Evolutionary conservation across 2,888 invertebrate genomes (phyloP).

Genomic region (Thyatira batis): DNA sequence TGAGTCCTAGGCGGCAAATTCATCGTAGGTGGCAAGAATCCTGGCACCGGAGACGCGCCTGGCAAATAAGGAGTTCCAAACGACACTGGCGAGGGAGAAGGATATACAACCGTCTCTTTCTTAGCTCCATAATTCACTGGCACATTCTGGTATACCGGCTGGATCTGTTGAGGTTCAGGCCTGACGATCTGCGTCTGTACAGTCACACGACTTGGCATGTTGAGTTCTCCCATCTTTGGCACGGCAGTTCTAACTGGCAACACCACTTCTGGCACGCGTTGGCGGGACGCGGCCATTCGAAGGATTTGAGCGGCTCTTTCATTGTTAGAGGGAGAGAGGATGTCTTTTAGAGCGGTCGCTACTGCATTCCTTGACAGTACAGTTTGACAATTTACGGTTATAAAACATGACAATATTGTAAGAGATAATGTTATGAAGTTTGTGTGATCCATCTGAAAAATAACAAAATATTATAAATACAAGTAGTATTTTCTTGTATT

Average conservation of each 20-base stretch:
- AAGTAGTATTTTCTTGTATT: too few relatives aligned
- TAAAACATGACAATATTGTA: slow-evolving; percentile 26
- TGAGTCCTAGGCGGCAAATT: slow-evolving; percentile 45
- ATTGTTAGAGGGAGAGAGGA: slow-evolving; percentile 14
- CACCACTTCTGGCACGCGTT: slow-evolving; percentile 7
- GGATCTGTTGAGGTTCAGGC: slow-evolving; percentile 3
- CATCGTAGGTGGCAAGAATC: slow-evolving; percentile 34
- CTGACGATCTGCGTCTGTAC: slow-evolving; percentile 3
- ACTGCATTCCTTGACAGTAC: slow-evolving; percentile 2
- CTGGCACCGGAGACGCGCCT: slow-evolving; percentile 47
- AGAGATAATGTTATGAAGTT: slow-evolving; percentile 31
- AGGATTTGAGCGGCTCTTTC: slow-evolving; percentile 14
- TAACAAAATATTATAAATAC: too few relatives aligned
- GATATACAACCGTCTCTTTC: not conserved
- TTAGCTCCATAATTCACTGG: slow-evolving; percentile 2
- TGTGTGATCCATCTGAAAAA: slow-evolving; percentile 20
- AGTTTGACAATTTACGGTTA: slow-evolving; percentile 1
- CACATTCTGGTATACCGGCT: not conserved
- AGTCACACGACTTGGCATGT: slow-evolving; percentile 1
- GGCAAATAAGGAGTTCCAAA: slow-evolving; percentile 46
- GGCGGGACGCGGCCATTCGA: not conserved
- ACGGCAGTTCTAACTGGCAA: slow-evolving; percentile 4
- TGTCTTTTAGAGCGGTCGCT: slow-evolving; percentile 11
- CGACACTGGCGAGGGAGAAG: slow-evolving; percentile 1
- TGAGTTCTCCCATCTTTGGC: slow-evolving; percentile 12